phyloP scores from a whole-genome alignment of 2,113 vertebrate species.

The Globicephala melas region DNA sequence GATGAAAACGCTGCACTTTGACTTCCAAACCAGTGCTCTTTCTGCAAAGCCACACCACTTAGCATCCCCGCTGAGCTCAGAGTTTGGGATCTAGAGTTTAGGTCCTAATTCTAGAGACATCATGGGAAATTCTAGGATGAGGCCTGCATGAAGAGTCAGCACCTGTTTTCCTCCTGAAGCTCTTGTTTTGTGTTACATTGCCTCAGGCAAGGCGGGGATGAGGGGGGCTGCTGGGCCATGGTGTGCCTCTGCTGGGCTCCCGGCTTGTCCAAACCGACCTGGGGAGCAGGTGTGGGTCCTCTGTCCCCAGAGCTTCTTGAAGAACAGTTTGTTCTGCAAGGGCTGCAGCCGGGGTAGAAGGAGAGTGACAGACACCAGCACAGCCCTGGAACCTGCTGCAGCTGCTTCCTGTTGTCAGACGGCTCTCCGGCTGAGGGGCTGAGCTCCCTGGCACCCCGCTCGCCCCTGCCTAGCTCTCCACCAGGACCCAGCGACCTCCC shows the following conservation, averaged over 20 bases:
- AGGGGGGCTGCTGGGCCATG: background rate
- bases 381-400: slow-evolving; percentile 42
- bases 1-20: background rate
- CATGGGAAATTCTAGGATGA: background rate
- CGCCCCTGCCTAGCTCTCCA: background rate
- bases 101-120: background rate
- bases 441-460: background rate
- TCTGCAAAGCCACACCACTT: background rate
- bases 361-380: slow-evolving; percentile 61
- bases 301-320: slow-evolving; percentile 64
- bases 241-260: background rate
- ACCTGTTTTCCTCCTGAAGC: background rate
- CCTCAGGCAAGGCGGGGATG: background rate
- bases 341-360: background rate
- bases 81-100: background rate
- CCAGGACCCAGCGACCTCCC: background rate
- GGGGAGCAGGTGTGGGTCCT: slow-evolving; percentile 58
- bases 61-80: background rate
- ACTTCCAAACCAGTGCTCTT: background rate
- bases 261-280: slow-evolving; percentile 44
- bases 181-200: background rate
- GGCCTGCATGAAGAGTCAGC: background rate
- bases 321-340: slow-evolving; percentile 64
- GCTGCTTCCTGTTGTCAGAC: slow-evolving; percentile 72
- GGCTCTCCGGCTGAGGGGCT: background rate